These are phyloP conservation scores for Pegoplata infirma DNA, from an alignment of 2,888 invertebrate species.

Conservation along the genomic window DNA sequence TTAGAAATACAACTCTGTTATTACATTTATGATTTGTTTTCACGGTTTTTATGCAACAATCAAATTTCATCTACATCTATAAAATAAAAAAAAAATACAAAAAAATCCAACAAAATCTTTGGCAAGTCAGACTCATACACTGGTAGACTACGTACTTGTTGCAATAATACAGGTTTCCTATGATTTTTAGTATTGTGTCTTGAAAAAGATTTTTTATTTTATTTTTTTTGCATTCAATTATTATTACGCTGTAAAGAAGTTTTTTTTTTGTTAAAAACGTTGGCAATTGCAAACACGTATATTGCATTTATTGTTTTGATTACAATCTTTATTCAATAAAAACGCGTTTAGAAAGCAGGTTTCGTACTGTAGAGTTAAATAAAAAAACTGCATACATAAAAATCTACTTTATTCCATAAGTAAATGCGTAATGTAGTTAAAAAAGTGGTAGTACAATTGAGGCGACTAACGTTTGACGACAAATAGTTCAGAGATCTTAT, in stretches of 20 bases:
- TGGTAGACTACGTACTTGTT: neutral
- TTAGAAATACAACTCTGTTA: neutral
- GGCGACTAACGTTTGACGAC: constrained; percentile 24
- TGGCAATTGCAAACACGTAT: constrained; percentile 54
- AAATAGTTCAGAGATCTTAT: too few relatives aligned
- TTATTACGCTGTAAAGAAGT: constrained; percentile 1
- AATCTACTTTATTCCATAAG: constrained; percentile 35
- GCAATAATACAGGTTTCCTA: neutral
- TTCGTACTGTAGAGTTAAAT: constrained; percentile 44
- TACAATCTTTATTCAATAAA: constrained; percentile 53
- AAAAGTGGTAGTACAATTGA: constrained; percentile 31
- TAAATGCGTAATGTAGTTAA: constrained; percentile 52
- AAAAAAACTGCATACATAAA: neutral
- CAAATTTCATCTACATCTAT: too few relatives aligned
- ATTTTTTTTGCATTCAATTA: constrained; percentile 6
- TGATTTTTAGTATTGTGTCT: neutral
- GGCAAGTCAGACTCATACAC: neutral
- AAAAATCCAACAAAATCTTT: neutral
- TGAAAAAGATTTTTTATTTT: neutral
- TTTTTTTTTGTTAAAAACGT: too few relatives aligned
- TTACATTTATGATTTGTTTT: neutral
- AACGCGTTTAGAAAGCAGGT: constrained; percentile 58
- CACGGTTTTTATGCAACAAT: too few relatives aligned
- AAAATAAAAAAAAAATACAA: neutral
- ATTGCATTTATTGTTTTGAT: constrained; percentile 58